Evolutionary conservation across 2,888 invertebrate species (phyloP), one percentile per base, ranked within the genome.

Genomic region (Himalopsyche kuldschensis): DNA sequence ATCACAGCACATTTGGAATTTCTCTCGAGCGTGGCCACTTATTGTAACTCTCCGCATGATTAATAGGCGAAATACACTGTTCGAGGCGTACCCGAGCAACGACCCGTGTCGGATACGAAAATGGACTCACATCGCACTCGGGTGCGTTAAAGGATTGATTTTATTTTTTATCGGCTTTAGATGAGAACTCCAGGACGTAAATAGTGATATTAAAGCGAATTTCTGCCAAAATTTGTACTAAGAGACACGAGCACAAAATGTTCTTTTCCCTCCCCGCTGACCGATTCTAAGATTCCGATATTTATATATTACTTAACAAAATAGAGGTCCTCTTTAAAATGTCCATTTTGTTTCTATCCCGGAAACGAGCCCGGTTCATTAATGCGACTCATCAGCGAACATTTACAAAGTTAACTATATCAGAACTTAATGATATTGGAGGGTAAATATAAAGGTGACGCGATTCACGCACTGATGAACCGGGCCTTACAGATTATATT

Each of bases 1-100:
- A 94, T 95, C 95, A 95, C 95, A 95, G 95, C 95, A 95, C 94
- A 93, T 93, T 94, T 94, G 94, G 94, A 95, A 94, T 94, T 94
- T 94, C 90, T 94, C 90, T 91, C 91, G 90, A 90, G 89, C 89
- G 88, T 88, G 89, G 88, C 87, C 87, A 88, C 88, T 88, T 87
- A 86, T 87, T 32, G 83, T 79, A 81, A 78, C 69, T 69, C 46
- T 41, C 78, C 47, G 47, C 78, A 24, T 31, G 15, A 76, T 35
- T 41, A 20, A 27, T 69, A 76, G 32, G 76, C 32, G 20, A 76
- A 76, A 76, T 41, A 76, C 76, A 76, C 76, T 76, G 76, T 76
- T 32, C 20, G 76, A 76, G 76, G 76, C 76, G 20, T 69, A 69
- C 69, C 69, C 69, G 48, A 32, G 77, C 30, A 78, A 48, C 75